Conservation (phyloP, 2,888 invertebrate genomes). For the Nycteola revayana region DNA sequence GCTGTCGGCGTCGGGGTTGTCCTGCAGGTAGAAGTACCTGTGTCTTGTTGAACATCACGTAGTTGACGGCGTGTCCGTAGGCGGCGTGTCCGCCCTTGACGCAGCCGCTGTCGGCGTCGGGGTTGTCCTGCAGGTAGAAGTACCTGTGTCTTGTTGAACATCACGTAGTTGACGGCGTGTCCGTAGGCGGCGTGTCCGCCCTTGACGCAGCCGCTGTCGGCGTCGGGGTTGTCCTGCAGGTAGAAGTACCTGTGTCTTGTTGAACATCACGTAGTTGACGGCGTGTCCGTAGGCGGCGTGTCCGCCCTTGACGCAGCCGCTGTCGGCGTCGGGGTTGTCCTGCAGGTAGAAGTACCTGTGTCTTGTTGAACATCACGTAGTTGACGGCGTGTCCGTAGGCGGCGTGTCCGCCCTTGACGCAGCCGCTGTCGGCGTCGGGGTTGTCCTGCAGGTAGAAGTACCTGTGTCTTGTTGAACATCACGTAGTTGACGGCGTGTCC, state of each 20-base stretch:
- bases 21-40: too few relatives aligned
- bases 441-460: background rate
- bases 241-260: slow-evolving; percentile 83
- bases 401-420: slow-evolving; percentile 93
- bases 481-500: slow-evolving; percentile 86
- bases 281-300: slow-evolving; percentile 22
- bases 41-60: too few relatives aligned
- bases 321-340: background rate
- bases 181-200: slow-evolving; percentile 30
- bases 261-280: slow-evolving; percentile 24
- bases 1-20: too few relatives aligned
- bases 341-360: slow-evolving; percentile 27
- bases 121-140: slow-evolving; percentile 74
- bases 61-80: background rate
- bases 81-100: slow-evolving; percentile 29
- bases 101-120: background rate
- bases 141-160: slow-evolving; percentile 65
- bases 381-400: slow-evolving; percentile 90
- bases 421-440: slow-evolving; percentile 73
- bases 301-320: slow-evolving; percentile 18
- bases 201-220: slow-evolving; percentile 3
- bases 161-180: background rate
- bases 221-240: slow-evolving; percentile 10
- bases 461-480: slow-evolving; percentile 44
- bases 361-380: slow-evolving; percentile 61